Percentiles rank a stretch among this genome's conserved stretches.
These are phyloP conservation scores for Podotricha telesiphe DNA, from an alignment of 2,888 invertebrate genomes.

Conservation along the genomic window DNA sequence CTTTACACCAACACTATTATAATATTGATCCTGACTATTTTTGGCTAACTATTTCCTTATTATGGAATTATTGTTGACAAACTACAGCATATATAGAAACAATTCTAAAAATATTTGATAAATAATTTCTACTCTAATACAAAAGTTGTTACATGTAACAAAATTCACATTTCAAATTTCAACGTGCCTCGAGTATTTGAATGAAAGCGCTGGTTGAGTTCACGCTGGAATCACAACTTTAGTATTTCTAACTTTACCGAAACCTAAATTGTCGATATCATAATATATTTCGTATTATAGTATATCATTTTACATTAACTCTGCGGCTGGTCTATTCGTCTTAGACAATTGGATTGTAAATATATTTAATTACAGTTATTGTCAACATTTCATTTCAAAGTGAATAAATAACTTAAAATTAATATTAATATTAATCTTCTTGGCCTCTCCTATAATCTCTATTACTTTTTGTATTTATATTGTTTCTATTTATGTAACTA, in stretches of 20 bases:
- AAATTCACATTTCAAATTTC: background rate
- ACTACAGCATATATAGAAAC: background rate
- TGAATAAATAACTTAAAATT: too few relatives aligned
- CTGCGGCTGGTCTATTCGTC: too few relatives aligned
- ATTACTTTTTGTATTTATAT: too few relatives aligned
- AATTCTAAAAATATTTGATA: background rate
- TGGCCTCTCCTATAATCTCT: too few relatives aligned
- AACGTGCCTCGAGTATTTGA: background rate
- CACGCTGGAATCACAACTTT: background rate
- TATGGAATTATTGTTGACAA: too few relatives aligned
- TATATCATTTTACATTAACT: too few relatives aligned
- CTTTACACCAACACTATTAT: background rate
- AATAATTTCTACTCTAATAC: background rate
- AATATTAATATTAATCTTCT: too few relatives aligned
- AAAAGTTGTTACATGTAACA: background rate
- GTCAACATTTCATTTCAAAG: too few relatives aligned
- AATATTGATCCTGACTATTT: background rate
- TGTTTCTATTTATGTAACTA: background rate
- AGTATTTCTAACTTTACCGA: background rate
- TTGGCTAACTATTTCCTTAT: too few relatives aligned
- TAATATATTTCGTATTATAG: too few relatives aligned
- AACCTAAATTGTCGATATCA: background rate
- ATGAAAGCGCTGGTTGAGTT: background rate
- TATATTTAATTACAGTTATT: too few relatives aligned
- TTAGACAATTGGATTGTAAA: too few relatives aligned